Evolutionary conservation across 2,797 vertebrate species (phyloP).

Genomic region (Hippoglossus hippoglossus): DNA sequence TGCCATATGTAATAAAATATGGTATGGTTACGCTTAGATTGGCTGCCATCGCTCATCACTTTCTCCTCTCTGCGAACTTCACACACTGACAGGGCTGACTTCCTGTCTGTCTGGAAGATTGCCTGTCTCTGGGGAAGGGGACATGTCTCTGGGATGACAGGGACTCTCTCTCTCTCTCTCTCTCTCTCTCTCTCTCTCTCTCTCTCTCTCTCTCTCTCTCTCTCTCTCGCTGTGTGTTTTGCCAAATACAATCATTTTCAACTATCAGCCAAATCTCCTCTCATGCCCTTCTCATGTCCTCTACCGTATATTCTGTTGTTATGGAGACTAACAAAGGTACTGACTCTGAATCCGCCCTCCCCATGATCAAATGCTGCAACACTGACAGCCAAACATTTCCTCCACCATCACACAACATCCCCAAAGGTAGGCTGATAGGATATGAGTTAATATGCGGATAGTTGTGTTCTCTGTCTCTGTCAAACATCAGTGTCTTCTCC

Average conservation of each 20-base stretch:
- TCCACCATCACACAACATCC: constrained; percentile 52
- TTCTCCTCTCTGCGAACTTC: constrained; percentile 52
- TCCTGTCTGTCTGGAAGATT: constrained; percentile 71
- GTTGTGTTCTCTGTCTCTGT: constrained; percentile 72
- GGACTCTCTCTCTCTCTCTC: constrained; percentile 26
- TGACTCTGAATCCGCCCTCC: constrained; percentile 17
- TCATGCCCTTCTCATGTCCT: constrained; percentile 61
- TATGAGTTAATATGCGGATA: constrained; percentile 47
- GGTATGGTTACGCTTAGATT: constrained; percentile 58
- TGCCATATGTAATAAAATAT: constrained; percentile 47
- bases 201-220: not conserved
- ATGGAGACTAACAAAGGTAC: constrained; percentile 39
- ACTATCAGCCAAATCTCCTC: constrained; percentile 19
- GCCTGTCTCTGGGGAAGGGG: constrained; percentile 60
- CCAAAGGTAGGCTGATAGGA: constrained; percentile 54
- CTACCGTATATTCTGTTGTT: constrained; percentile 45
- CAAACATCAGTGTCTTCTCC: constrained; percentile 67
- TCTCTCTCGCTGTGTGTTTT: constrained; percentile 1
- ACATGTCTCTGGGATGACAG: constrained; percentile 64
- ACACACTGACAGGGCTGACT: constrained; percentile 65
- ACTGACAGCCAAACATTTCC: constrained; percentile 60
- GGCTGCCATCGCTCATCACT: constrained; percentile 68
- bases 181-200: constrained; percentile 20
- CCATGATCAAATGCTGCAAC: constrained; percentile 67
- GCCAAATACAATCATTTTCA: constrained; percentile 38